Conservation (phyloP, 2,888 invertebrate species). For the Portevinia maculata region DNA sequence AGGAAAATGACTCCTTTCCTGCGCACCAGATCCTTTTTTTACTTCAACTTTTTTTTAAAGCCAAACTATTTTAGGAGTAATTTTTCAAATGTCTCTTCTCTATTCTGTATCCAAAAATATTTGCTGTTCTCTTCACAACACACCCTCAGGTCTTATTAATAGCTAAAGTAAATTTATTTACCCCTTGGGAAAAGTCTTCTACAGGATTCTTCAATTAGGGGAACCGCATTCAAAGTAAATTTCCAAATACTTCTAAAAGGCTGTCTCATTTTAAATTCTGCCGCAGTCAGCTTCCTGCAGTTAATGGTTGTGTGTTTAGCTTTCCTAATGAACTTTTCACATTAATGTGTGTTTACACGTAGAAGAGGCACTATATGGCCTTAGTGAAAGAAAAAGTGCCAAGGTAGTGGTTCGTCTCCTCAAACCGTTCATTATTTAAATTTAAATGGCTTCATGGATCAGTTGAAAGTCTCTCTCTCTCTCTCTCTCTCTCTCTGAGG, state of each 20-base stretch:
- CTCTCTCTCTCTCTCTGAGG: too few relatives aligned
- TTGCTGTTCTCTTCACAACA: neutral
- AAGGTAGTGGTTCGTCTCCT: too few relatives aligned
- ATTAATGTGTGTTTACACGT: too few relatives aligned
- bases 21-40: neutral
- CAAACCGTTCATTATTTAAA: too few relatives aligned
- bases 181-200: conserved; percentile 36
- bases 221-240: conserved; percentile 25
- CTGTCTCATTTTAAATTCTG: conserved; percentile 31
- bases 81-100: neutral
- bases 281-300: conserved; percentile 15
- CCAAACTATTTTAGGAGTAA: neutral
- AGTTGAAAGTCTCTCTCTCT: too few relatives aligned
- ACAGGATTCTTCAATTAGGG: conserved; percentile 39
- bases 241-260: conserved; percentile 17
- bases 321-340: conserved; percentile 15
- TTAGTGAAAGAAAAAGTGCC: too few relatives aligned
- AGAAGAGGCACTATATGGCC: too few relatives aligned
- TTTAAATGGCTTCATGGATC: too few relatives aligned
- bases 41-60: conserved; percentile 1
- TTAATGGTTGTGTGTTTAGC: conserved; percentile 9
- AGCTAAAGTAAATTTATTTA: conserved; percentile 24
- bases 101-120: too few relatives aligned
- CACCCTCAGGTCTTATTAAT: conserved; percentile 17
- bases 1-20: conserved; percentile 7